Base-by-base conservation (phyloP, 2,797 vertebrate species). In the Denticeps clupeoides region DNA sequence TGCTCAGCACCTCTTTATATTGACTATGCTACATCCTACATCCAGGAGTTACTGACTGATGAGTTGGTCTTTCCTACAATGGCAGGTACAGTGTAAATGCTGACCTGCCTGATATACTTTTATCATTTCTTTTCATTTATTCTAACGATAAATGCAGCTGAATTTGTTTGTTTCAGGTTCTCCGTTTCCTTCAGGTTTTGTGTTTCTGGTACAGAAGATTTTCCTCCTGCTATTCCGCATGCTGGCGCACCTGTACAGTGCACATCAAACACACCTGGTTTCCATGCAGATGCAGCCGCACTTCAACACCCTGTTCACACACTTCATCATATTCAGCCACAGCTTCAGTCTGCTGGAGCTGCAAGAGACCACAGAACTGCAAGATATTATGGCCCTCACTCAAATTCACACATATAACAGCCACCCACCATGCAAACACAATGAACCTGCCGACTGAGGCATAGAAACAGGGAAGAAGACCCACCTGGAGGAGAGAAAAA, bases 241-340 rank as follows among this genome's bases (percentile, higher is more conserved):
- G 28, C 71, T 89, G 55, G 81, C 84, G n/a, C 87, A 89, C 65
- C 80, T 88, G 67, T 88, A 87, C 63, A 83, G 77, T 58, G 76
- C 64, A 25, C 87, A 89, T 73, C 89, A 86, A 71, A 67, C 68
- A 33, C 78, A 87, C 13, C 67, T 77, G 1, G 74, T 84, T 1
- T 70, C 67, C 1, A 45, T 86, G 52, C 81, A 82, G 13, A 68
- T 89, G 55, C 82, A 87, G 45, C 79, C 84, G 0, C 82, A 88
- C 56, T 84, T 89, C 47, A 87, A 89, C 73, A 86, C 84, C 0
- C 71, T 87, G 41, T 87, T 87, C 65, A 64, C 54, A 23, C 87
- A 89, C 69, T 73, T 89, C 51, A 78, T 74, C 1, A 69, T 75
- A 32, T 88, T 89, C 72, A 81, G 81, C 53, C 74, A 56, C 53